These are phyloP conservation scores for Drosophila mayaguana DNA, from an alignment of 2,888 invertebrate genomes.

Conservation along the genomic window DNA sequence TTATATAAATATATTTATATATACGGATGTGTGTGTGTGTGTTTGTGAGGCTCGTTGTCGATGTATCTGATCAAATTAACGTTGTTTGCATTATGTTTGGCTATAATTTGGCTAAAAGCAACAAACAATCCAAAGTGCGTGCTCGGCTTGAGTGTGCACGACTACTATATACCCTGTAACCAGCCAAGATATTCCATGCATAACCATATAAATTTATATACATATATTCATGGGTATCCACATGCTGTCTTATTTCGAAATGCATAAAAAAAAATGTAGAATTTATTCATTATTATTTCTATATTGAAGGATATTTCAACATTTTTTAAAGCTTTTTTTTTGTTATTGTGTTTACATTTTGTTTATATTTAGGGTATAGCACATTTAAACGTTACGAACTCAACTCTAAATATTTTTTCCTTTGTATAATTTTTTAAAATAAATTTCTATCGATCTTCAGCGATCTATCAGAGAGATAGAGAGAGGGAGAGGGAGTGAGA, in stretches of 20 bases:
- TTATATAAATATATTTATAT: constrained; percentile 35
- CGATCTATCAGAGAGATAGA: too few relatives aligned
- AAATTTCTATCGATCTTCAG: too few relatives aligned
- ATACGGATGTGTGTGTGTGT: constrained; percentile 16
- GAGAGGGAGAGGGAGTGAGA: too few relatives aligned
- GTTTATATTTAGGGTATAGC: too few relatives aligned
- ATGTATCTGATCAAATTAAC: constrained; percentile 67
- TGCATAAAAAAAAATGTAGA: neutral
- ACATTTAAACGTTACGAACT: too few relatives aligned
- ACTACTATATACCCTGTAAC: neutral
- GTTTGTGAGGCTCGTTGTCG: constrained; percentile 20
- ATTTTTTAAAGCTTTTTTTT: neutral
- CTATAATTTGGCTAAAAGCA: constrained; percentile 60
- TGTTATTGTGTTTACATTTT: neutral
- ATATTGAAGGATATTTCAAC: neutral
- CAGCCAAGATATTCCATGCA: neutral
- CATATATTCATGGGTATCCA: neutral
- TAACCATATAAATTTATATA: neutral
- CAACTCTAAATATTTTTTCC: too few relatives aligned
- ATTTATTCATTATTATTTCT: neutral
- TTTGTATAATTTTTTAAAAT: too few relatives aligned
- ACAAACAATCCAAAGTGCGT: constrained; percentile 27
- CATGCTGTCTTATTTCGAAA: neutral
- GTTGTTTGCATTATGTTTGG: constrained; percentile 64
- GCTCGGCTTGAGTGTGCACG: neutral